Percentiles rank a stretch among this genome's conserved stretches.
Conservation (phyloP, 1,140 invertebrate species). For the Zaprionus capensis region DNA sequence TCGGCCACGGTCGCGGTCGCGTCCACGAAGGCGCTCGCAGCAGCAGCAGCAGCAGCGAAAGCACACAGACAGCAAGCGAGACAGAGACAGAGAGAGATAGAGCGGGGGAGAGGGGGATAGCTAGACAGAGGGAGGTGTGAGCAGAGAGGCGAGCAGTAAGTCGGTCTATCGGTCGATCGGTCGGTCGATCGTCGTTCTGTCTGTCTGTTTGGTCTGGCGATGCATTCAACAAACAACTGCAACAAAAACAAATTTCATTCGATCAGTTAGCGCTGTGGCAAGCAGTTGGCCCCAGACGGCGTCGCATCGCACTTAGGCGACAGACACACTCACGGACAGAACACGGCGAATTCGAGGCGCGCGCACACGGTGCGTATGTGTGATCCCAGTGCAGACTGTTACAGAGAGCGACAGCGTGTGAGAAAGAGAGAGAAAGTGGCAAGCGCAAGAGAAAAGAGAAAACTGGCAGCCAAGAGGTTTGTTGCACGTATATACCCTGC, state of each 20-base stretch:
- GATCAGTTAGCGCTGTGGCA: constrained; percentile 61
- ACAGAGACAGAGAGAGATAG: background rate
- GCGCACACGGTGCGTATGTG: constrained; percentile 46
- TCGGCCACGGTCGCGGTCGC: constrained; percentile 37
- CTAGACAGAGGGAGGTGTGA: constrained; percentile 12
- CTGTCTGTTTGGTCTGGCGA: background rate
- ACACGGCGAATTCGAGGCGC: constrained; percentile 11
- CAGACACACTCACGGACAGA: constrained; percentile 5
- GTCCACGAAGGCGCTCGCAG: constrained; percentile 19
- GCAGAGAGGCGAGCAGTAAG: no score
- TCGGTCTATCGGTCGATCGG: constrained; percentile 5
- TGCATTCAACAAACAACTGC: constrained; percentile 29
- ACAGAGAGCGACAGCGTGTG: constrained; percentile 41
- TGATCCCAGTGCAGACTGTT: constrained; percentile 14
- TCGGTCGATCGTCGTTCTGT: constrained; percentile 23
- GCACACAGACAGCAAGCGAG: background rate
- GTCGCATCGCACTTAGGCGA: constrained; percentile 37
- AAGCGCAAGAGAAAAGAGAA: background rate
- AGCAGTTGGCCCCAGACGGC: constrained; percentile 69
- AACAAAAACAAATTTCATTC: constrained; percentile 60
- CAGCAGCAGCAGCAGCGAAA: constrained; percentile 24
- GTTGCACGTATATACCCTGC: constrained; percentile 5
- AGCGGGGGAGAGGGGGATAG: background rate
- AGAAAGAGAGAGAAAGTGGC: background rate
- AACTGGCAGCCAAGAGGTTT: background rate